Conservation (phyloP, 2,797 vertebrate species). For the Anguilla megastoma region DNA sequence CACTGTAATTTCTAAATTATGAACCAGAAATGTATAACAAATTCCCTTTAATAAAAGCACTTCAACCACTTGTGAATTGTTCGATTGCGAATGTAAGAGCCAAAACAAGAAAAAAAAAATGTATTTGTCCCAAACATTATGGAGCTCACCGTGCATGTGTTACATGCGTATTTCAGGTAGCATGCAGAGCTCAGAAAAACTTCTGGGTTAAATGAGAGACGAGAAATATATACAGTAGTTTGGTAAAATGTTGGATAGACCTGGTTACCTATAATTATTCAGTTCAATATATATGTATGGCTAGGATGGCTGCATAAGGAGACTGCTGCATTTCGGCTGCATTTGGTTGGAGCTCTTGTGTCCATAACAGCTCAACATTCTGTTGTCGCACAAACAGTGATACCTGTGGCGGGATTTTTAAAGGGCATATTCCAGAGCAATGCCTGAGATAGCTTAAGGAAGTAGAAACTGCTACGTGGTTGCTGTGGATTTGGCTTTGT, state of each 20-base stretch:
- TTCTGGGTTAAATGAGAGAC: too few relatives aligned
- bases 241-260: too few relatives aligned
- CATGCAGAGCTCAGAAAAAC: not conserved
- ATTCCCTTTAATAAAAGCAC: too few relatives aligned
- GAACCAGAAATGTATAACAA: too few relatives aligned
- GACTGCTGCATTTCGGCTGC: not conserved
- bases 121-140: too few relatives aligned
- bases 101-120: too few relatives aligned
- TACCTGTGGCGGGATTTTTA: not conserved
- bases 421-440: not conserved
- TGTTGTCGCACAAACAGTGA: not conserved
- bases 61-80: too few relatives aligned
- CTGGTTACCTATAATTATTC: not conserved
- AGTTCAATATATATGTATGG: not conserved
- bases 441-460: not conserved
- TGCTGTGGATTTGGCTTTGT: not conserved
- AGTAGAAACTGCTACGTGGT: not conserved
- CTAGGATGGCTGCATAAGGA: not conserved
- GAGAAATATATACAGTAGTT: too few relatives aligned
- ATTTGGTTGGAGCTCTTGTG: not conserved
- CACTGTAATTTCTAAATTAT: too few relatives aligned
- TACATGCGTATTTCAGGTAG: not conserved
- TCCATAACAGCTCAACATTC: not conserved
- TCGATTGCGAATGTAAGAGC: too few relatives aligned
- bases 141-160: not conserved